Conservation (phyloP, 2,797 vertebrate genomes). For the Odontamblyopus rebecca region DNA sequence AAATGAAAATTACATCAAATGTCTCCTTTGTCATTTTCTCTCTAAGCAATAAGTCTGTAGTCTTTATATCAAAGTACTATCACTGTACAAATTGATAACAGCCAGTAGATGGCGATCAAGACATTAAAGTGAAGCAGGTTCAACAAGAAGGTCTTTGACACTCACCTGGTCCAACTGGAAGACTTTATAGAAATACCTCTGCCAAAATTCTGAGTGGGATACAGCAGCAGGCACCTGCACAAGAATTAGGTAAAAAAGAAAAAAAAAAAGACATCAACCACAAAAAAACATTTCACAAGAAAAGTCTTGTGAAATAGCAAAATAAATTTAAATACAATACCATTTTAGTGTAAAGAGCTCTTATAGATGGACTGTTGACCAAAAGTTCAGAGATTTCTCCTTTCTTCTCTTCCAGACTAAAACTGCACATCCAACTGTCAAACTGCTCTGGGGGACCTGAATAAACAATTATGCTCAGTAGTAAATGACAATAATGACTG, state of each 20-base stretch:
- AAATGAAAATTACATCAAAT: neutral
- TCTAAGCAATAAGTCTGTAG: neutral
- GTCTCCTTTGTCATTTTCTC: neutral
- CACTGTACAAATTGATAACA: neutral
- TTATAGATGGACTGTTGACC: conserved; percentile 91
- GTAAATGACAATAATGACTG: neutral
- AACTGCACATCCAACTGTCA: conserved; percentile 87
- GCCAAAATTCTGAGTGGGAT: conserved; percentile 95
- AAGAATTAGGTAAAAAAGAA: neutral
- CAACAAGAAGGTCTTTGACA: neutral
- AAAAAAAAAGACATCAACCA: neutral
- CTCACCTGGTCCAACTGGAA: conserved; percentile 93
- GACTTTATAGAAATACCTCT: conserved; percentile 97
- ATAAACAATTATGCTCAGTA: conserved; percentile 11
- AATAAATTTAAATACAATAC: conserved; percentile 62
- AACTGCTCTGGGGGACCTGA: conserved; percentile 89
- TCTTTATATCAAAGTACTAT: neutral
- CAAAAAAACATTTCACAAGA: neutral
- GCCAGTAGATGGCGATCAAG: conserved; percentile 54
- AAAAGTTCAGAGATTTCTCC: conserved; percentile 90
- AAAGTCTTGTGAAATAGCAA: neutral
- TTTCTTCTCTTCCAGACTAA: conserved; percentile 90
- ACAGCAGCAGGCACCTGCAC: conserved; percentile 90
- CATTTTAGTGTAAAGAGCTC: conserved; percentile 97
- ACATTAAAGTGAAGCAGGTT: neutral